Percentiles rank a stretch among this genome's conserved stretches.
Evolutionary conservation across 92 coral and sea anemone genomes (phyloP).

Genomic region (Epizoanthus rinbou): DNA sequence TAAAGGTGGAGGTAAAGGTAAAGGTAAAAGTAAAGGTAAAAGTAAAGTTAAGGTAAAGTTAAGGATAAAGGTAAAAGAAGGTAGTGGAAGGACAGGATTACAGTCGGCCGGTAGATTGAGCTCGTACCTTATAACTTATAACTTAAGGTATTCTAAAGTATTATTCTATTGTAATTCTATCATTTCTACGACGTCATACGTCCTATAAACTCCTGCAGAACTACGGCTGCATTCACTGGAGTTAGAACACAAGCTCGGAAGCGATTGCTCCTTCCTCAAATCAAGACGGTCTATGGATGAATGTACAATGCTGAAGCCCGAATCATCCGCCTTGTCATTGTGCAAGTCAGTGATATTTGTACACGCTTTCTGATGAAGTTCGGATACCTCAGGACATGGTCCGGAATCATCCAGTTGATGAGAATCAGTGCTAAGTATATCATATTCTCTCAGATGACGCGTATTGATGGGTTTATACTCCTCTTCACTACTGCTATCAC

Average conservation of each 20-base stretch:
- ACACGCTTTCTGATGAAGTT: background rate
- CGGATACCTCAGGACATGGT: background rate
- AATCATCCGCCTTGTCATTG: conserved; percentile 46
- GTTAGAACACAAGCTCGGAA: background rate
- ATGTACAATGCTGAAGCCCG: conserved; percentile 78
- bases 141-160: too few species aligned
- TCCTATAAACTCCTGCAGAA: conserved; percentile 71
- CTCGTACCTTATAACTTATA: background rate
- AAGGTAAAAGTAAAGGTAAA: too few species aligned
- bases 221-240: conserved; percentile 42
- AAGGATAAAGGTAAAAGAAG: too few species aligned
- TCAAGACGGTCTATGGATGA: conserved; percentile 83
- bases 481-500: conserved; percentile 35
- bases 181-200: conserved; percentile 88
- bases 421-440: conserved; percentile 24
- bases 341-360: background rate
- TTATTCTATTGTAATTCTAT: conserved; percentile 49
- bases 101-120: too few species aligned
- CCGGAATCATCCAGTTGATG: background rate
- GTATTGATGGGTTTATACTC: background rate
- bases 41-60: too few species aligned
- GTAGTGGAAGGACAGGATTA: too few species aligned
- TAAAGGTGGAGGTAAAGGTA: too few species aligned
- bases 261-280: conserved; percentile 25
- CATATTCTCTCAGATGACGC: conserved; percentile 24